Evolutionary conservation across 2,797 vertebrate species (phyloP).

Genomic region (Pipistrellus nathusii): DNA sequence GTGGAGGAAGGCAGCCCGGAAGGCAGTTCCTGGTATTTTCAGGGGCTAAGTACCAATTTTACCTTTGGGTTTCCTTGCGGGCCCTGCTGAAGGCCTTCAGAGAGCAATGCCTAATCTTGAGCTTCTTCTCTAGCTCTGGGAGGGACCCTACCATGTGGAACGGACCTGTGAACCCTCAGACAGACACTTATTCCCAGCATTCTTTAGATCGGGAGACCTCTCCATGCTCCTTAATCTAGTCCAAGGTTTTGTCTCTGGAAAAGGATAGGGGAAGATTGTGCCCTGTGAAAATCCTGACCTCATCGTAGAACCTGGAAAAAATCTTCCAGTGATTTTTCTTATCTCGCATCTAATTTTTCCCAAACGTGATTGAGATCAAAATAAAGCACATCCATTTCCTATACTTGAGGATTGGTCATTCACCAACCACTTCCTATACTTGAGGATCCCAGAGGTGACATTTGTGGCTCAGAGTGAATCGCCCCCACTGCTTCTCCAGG

Average conservation of each 20-base stretch:
- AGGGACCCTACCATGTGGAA: background rate
- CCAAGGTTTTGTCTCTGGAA: conserved; percentile 13
- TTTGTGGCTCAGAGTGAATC: background rate
- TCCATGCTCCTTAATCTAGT: background rate
- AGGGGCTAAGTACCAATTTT: background rate
- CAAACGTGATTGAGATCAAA: conserved; percentile 32
- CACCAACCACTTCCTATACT: background rate
- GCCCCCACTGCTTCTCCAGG: background rate
- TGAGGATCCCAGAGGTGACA: background rate
- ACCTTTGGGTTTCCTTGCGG: background rate
- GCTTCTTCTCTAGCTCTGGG: background rate
- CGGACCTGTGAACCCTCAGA: background rate
- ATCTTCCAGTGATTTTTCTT: conserved; percentile 16
- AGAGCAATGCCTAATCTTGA: background rate
- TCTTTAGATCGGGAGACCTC: background rate
- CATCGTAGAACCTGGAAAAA: background rate
- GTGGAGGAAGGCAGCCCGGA: background rate
- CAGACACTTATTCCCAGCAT: background rate
- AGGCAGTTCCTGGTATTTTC: background rate
- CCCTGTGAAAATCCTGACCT: background rate
- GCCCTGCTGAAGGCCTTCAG: background rate
- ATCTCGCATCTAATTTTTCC: background rate
- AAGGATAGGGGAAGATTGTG: background rate
- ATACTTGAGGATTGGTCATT: background rate
- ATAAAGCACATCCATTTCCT: background rate